Evolutionary conservation across 2,113 vertebrate genomes (phyloP).

Genomic region (Mus spicilegus): DNA sequence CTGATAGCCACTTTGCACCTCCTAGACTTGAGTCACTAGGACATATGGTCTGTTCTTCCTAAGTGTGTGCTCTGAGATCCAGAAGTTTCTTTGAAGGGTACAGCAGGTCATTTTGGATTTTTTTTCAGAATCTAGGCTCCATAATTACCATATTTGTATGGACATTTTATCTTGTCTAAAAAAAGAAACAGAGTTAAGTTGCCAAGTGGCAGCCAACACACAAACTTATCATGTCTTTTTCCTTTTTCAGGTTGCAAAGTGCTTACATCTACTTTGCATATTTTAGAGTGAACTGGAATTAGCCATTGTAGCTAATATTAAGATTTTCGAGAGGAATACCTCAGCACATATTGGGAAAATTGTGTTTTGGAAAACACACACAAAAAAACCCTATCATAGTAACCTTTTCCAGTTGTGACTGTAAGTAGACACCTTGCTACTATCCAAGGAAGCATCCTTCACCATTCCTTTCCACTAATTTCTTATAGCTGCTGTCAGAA

Average conservation of each 20-base stretch:
- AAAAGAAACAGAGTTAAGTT: background rate
- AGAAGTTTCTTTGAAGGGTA: background rate
- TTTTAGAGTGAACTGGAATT: background rate
- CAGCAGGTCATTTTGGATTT: background rate
- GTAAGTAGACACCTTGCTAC: background rate
- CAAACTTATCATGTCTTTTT: background rate
- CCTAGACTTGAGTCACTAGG: background rate
- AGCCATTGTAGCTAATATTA: background rate
- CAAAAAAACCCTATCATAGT: background rate
- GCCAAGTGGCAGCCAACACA: background rate
- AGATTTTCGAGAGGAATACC: background rate
- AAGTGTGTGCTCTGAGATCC: background rate
- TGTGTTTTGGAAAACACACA: background rate
- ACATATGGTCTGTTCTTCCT: background rate
- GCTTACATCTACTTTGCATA: background rate
- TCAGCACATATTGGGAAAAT: background rate
- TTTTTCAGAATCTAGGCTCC: background rate
- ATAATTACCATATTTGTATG: background rate
- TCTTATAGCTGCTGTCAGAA: constrained; percentile 4
- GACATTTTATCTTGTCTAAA: background rate
- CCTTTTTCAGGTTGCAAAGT: background rate
- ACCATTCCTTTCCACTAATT: constrained; percentile 54
- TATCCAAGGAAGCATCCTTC: background rate
- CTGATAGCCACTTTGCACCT: background rate
- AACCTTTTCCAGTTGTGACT: background rate